A percentile compares a stretch with the other conserved stretches of the same genome.
Conservation (phyloP, 2,113 vertebrate genomes). For the Cryptotis parvus region DNA sequence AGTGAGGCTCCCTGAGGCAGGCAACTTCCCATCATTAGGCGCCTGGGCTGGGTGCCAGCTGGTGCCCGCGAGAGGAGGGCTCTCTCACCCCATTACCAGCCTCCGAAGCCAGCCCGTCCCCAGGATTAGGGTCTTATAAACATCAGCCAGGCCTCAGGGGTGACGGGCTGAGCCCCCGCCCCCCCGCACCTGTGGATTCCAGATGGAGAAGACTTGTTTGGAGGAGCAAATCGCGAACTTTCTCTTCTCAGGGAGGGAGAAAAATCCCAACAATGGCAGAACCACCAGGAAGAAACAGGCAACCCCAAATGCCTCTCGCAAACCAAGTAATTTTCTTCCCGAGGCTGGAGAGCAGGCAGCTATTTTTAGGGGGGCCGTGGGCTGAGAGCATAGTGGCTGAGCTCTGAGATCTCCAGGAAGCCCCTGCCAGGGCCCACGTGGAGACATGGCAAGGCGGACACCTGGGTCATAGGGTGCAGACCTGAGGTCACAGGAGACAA, state of each 20-base stretch:
- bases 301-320: accelerated
- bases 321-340: constrained; percentile 51
- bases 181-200: not conserved
- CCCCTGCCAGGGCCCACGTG: not conserved
- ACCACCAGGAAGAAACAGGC: accelerated
- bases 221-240: constrained; percentile 61
- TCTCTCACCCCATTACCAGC: constrained; percentile 65
- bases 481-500: too few species aligned
- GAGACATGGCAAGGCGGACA: constrained; percentile 18
- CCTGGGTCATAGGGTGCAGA: not conserved
- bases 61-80: constrained; percentile 64
- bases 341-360: not conserved
- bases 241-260: constrained; percentile 59
- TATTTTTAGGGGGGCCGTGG: constrained; percentile 57
- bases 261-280: too few species aligned
- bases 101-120: constrained; percentile 49
- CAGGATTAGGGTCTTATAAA: constrained; percentile 74
- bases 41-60: constrained; percentile 67
- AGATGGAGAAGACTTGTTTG: constrained; percentile 67
- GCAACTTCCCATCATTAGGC: constrained; percentile 69
- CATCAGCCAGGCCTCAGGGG: constrained; percentile 73
- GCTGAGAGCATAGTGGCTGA: not conserved
- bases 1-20: not conserved
- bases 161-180: constrained; percentile 32
- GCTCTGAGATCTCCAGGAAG: constrained; percentile 19